Base-by-base conservation (phyloP, 2,797 vertebrate species). In the Dallia pectoralis region DNA sequence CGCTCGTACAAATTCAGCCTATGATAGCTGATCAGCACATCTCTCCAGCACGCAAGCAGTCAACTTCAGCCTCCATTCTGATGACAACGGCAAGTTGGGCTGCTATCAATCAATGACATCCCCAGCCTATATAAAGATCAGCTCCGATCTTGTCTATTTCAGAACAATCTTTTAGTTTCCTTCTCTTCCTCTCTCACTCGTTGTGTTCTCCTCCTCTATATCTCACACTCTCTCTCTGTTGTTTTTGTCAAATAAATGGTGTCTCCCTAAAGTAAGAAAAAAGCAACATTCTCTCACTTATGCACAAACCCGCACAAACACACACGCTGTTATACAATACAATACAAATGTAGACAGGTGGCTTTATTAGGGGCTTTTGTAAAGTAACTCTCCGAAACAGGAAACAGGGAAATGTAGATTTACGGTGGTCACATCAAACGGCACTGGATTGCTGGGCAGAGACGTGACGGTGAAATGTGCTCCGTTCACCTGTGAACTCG, bases 71-170 rank as follows among this genome's bases (percentile, higher is more conserved):
- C 77, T 79, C 77, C 84, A 79, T 84, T 84, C 84, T 81, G 75
- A 74, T 74, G 4, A 32, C 82, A 81, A 87, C 88, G 87, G 89
- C 87, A 80, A 79, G 73, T 80, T 29, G 53, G n/a, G 74, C 64
- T 5, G 78, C 85, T 79, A 89, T 90, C 90, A 86, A 78, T 90
- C 87, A 87, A 69, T 74, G 83, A 76, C 89, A 71, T 44, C 65
- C 49, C 30, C 62, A 70, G 78, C 85, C 79, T 71, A 77, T 81
- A 84, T 87, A 84, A 83, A 86, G 85, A 87, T 87, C 86, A 84
- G 85, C 72, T 61, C 79, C 85, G 86, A 78, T 79, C 85, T 85
- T 82, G 86, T 32, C 82, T 89, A 85, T 86, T 88, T 90, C 87
- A 87, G 74, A 84, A 82, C 73, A 19, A 82, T 79, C 86, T 83